Evolutionary conservation across 2,113 vertebrate species (phyloP).

Genomic region (Tragelaphus strepsiceros): DNA sequence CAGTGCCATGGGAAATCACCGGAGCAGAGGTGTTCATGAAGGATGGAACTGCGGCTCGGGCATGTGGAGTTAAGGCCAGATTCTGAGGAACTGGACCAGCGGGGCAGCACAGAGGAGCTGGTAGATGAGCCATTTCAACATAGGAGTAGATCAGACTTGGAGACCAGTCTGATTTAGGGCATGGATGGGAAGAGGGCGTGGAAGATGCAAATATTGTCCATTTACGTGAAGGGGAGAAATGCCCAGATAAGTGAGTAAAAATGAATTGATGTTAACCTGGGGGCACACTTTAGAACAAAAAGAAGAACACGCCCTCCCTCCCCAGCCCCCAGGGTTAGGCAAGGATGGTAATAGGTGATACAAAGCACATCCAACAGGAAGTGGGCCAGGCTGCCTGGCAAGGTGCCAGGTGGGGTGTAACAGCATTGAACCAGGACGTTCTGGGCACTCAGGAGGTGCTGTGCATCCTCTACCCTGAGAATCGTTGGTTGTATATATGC

Average conservation of each 20-base stretch:
- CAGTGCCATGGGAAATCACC: fast-evolving
- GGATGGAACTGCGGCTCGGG: too few relatives aligned
- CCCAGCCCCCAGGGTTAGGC: not conserved
- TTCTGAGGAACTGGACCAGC: not conserved
- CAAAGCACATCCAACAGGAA: not conserved
- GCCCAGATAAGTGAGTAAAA: not conserved
- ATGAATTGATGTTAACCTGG: too few relatives aligned
- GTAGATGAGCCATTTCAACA: not conserved
- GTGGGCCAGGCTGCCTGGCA: not conserved
- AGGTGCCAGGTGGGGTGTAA: not conserved
- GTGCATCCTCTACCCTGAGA: fast-evolving
- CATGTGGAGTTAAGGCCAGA: fast-evolving
- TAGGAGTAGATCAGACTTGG: not conserved
- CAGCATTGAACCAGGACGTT: not conserved
- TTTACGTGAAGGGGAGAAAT: not conserved
- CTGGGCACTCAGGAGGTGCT: not conserved
- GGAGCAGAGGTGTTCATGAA: not conserved
- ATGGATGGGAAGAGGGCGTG: not conserved
- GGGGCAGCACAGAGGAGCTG: not conserved
- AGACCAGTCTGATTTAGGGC: not conserved
- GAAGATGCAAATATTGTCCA: not conserved
- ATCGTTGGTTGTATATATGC: fast-evolving
- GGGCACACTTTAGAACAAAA: not conserved
- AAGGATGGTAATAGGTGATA: not conserved
- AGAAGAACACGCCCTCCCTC: not conserved